Base-by-base conservation (phyloP, 2,888 invertebrate genomes). In the Agonopterix heracliana region DNA sequence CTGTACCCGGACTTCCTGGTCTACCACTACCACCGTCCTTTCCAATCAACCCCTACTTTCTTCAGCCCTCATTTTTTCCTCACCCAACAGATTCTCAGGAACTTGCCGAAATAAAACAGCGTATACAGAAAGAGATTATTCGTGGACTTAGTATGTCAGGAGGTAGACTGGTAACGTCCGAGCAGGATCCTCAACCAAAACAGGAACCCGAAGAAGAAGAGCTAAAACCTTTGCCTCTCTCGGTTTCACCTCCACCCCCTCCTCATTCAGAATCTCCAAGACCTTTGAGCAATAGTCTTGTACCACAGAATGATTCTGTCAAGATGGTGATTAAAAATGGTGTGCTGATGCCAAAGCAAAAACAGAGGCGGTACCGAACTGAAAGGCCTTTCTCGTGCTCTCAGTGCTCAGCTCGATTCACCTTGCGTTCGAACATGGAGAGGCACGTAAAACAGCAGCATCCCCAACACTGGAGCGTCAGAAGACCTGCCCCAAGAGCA, bases 401-500 rank as follows among this genome's bases (percentile, higher is more conserved):
- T 51, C 95, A 96, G 68, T 97, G 98, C 77, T 94, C 95, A 0
- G 96, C 97, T 0, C 90, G 95, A 47, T 98, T 98, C 68, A 97
- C 97, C 0, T 83, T 97, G 9, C 90, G 96, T n/a, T 96, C 96
- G 9, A 97, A 98, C 65, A 97, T 97, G 96, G 97, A 97, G 75
- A 90, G 97, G 0, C 98, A 98, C 64, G 95, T 97, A 2, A 97
- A 97, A 71, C 96, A 97, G 64, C 97, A 97, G 63, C 98, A 98
- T 84, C 97, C 97, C 0, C 95, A 96, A 54, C 94, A 92, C 68
- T 97, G 96, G 94, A 94, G 94, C 47, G 94, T 95, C 56, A 88
- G 95, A 41, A 93, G 95, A 61, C 87, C 89, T 9, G 67, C 85
- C 0, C 79, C 86, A 0, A 73, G 89, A 52, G 86, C 88, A 1